Evolutionary conservation across 2,113 vertebrate genomes (phyloP).

Genomic region (Bothrops jararaca): DNA sequence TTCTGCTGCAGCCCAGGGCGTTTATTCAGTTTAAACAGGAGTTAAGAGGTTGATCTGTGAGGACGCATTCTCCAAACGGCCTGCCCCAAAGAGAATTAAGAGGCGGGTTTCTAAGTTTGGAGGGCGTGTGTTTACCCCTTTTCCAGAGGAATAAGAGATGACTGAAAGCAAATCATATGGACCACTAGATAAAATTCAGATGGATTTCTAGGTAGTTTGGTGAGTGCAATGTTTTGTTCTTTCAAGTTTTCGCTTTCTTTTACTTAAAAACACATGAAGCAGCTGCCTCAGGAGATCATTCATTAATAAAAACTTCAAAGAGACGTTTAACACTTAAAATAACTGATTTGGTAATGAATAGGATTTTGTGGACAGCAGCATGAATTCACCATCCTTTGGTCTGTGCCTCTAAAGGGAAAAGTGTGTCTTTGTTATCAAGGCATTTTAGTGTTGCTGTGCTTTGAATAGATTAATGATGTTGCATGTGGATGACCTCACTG

Average conservation of each 20-base stretch:
- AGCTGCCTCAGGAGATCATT: not conserved
- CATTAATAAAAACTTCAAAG: not conserved
- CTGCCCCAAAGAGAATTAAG: not conserved
- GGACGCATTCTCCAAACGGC: not conserved
- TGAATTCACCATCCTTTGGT: not conserved
- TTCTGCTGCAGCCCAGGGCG: not conserved
- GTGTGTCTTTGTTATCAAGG: not conserved
- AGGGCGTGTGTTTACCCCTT: not conserved
- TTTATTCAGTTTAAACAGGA: not conserved
- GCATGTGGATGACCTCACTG: not conserved
- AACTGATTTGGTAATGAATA: too few species aligned
- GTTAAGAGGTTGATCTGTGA: not conserved
- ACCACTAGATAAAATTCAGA: not conserved
- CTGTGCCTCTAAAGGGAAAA: not conserved
- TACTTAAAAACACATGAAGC: not conserved
- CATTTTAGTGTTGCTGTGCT: not conserved
- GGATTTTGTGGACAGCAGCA: too few species aligned
- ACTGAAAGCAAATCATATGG: not conserved
- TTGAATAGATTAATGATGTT: not conserved
- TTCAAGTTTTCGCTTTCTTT: not conserved
- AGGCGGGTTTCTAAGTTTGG: not conserved
- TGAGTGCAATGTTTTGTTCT: constrained; percentile 21
- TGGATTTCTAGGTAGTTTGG: constrained; percentile 11
- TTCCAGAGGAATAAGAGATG: not conserved
- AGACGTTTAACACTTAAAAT: too few species aligned